phyloP scores from a whole-genome alignment of 1,140 invertebrate genomes.

The Diplogasteroides magnus region DNA sequence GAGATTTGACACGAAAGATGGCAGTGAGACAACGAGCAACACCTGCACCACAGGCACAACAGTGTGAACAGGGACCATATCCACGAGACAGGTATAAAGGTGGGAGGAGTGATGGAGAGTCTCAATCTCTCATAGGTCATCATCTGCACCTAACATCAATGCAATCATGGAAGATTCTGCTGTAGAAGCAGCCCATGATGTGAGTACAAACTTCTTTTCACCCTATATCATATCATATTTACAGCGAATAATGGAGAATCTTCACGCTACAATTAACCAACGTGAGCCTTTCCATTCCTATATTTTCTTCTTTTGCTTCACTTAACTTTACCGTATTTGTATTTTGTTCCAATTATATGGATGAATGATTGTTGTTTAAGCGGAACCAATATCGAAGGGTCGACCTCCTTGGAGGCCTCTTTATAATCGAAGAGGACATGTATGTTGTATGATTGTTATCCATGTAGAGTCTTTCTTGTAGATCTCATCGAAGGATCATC shows the following conservation, averaged over 20 bases:
- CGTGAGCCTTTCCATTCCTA: no score
- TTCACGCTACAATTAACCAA: no score
- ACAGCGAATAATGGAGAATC: conserved; percentile 19
- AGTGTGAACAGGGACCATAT: conserved; percentile 24
- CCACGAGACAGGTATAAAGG: conserved; percentile 26
- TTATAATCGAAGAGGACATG: conserved; percentile 2
- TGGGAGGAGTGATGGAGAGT: background rate
- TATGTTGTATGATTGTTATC: no score
- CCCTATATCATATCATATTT: background rate
- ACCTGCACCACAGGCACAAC: conserved; percentile 1
- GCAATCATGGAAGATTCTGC: conserved; percentile 33
- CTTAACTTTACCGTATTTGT: no score
- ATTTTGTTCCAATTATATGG: no score
- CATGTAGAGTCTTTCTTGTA: background rate
- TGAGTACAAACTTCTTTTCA: conserved; percentile 64
- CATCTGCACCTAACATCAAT: conserved; percentile 40
- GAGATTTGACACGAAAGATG: conserved; percentile 10
- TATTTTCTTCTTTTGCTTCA: no score
- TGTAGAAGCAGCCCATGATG: conserved; percentile 11
- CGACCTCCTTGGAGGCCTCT: background rate
- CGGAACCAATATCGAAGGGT: no score
- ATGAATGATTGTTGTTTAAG: no score
- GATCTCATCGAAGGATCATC: background rate
- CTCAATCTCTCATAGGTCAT: conserved; percentile 15
- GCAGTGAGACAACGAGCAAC: background rate